These are phyloP conservation scores for Chaetogeoica ovagalla DNA, from an alignment of 2,888 invertebrate genomes.

Conservation along the genomic window DNA sequence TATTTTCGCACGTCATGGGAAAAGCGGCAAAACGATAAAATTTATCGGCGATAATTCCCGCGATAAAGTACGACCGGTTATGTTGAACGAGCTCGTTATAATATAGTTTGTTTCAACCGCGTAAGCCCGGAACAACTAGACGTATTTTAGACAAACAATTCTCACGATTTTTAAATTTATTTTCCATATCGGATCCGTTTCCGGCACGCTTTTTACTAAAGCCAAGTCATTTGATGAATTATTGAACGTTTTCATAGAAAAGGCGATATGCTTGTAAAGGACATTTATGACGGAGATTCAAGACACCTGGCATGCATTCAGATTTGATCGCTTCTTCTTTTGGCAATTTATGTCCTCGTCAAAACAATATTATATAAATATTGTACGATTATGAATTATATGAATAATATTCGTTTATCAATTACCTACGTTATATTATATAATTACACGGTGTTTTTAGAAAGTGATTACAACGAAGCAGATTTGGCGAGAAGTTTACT, in stretches of 20 bases:
- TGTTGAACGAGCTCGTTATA: too few relatives aligned
- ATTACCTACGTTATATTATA: slow-evolving; percentile 1
- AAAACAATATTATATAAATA: slow-evolving; percentile 44
- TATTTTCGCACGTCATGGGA: too few relatives aligned
- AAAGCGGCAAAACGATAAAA: too few relatives aligned
- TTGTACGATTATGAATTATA: background rate
- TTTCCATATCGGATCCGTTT: too few relatives aligned
- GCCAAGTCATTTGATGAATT: slow-evolving; percentile 71
- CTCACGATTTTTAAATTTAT: too few relatives aligned
- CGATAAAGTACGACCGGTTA: too few relatives aligned
- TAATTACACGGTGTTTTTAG: slow-evolving; percentile 55
- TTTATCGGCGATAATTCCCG: too few relatives aligned
- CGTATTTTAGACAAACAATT: too few relatives aligned
- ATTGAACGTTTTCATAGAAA: slow-evolving; percentile 66
- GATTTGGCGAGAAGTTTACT: slow-evolving; percentile 69
- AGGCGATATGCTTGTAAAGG: slow-evolving; percentile 70
- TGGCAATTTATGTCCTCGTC: slow-evolving; percentile 64
- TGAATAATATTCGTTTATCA: background rate
- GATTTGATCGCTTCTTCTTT: slow-evolving; percentile 72
- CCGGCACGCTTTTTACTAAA: slow-evolving; percentile 69
- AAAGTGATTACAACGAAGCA: slow-evolving; percentile 62
- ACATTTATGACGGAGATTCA: slow-evolving; percentile 70
- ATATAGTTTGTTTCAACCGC: too few relatives aligned
- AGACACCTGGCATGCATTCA: slow-evolving; percentile 65
- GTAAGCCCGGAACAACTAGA: too few relatives aligned